Evolutionary conservation across 1,140 invertebrate genomes (phyloP).

Genomic region (Musca vetustissima): DNA sequence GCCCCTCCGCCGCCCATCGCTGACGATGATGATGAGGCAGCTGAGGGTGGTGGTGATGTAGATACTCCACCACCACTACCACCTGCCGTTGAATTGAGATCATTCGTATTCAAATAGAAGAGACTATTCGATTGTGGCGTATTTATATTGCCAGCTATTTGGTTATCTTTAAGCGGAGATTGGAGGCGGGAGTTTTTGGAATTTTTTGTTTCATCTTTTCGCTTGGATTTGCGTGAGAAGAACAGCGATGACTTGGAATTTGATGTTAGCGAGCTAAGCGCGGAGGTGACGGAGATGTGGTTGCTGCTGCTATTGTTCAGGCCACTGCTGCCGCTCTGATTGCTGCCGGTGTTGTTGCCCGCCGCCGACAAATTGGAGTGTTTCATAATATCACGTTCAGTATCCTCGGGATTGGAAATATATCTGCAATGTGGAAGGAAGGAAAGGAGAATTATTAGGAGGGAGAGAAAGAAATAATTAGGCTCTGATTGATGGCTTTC

Average conservation of each 20-base stretch:
- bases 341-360: background rate
- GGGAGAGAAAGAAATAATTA: too few species aligned
- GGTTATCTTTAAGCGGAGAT: conserved; percentile 49
- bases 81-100: conserved; percentile 44
- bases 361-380: background rate
- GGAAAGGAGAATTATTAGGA: too few species aligned
- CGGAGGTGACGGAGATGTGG: conserved; percentile 32
- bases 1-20: background rate
- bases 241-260: conserved; percentile 47
- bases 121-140: conserved; percentile 43
- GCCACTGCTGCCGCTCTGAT: background rate
- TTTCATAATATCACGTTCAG: conserved; percentile 32
- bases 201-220: conserved; percentile 53
- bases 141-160: conserved; percentile 28
- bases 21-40: too few species aligned
- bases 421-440: too few species aligned
- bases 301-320: background rate
- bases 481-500: too few species aligned
- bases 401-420: conserved; percentile 46
- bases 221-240: conserved; percentile 51
- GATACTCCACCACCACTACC: conserved; percentile 16
- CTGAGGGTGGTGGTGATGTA: conserved; percentile 1
- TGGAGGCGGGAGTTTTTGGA: conserved; percentile 46
- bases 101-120: conserved; percentile 52
- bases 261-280: conserved; percentile 31